phyloP scores from a whole-genome alignment of 1,140 invertebrate genomes.

The Lordiphosa stackelbergi region DNA sequence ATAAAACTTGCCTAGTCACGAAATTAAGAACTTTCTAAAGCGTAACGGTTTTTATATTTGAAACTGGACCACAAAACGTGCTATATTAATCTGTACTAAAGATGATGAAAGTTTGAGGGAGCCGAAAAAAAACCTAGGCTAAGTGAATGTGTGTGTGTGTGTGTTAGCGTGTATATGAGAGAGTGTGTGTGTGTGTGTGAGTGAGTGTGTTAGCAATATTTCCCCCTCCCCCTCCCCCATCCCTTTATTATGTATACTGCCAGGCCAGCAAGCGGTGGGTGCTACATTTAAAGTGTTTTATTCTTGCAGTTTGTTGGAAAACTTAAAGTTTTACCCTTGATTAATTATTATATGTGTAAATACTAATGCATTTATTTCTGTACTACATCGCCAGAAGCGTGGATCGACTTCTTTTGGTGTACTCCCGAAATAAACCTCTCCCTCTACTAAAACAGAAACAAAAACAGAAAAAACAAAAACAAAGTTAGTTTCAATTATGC shows the following conservation, averaged over 20 bases:
- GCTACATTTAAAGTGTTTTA: constrained; percentile 34
- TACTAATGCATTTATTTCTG: constrained; percentile 72
- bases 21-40: constrained; percentile 66
- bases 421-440: constrained; percentile 56
- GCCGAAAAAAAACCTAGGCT: constrained; percentile 30
- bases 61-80: constrained; percentile 45
- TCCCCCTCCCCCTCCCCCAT: constrained; percentile 6
- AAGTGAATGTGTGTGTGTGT: constrained; percentile 27
- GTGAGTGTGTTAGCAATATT: too few relatives aligned
- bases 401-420: constrained; percentile 58
- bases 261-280: constrained; percentile 50
- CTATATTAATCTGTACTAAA: constrained; percentile 72
- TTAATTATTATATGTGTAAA: constrained; percentile 56
- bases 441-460: constrained; percentile 2
- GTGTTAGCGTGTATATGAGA: background rate
- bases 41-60: constrained; percentile 37
- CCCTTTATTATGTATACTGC: constrained; percentile 37
- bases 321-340: constrained; percentile 62
- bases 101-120: constrained; percentile 13
- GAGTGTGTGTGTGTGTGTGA: constrained; percentile 9
- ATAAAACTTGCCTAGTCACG: constrained; percentile 71
- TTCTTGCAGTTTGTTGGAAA: constrained; percentile 43
- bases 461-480: constrained; percentile 14
- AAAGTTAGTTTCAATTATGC: constrained; percentile 51
- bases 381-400: constrained; percentile 63